Evolutionary conservation across 2,797 vertebrate species (phyloP).

Genomic region (Tapera naevia): DNA sequence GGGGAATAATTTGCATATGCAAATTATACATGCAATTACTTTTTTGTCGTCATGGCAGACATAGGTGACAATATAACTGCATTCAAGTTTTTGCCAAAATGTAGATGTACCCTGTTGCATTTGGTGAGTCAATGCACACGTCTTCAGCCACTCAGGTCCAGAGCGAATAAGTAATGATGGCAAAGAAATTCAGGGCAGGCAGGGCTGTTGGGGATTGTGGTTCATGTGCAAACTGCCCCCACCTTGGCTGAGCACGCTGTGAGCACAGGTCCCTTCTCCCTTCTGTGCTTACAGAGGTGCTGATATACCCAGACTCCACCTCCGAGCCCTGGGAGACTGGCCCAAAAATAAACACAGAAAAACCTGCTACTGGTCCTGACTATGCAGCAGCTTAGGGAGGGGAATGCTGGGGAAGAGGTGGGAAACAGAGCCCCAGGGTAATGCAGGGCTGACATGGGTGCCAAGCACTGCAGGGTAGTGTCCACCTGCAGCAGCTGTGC

Average conservation of each 20-base stretch:
- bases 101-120: neutral
- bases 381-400: neutral
- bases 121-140: neutral
- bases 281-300: neutral
- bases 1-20: conserved; percentile 27
- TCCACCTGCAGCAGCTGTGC: neutral
- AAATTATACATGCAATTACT: conserved; percentile 44
- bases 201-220: neutral
- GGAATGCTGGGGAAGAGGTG: neutral
- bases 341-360: neutral
- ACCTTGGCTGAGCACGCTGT: neutral
- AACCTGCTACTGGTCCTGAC: neutral
- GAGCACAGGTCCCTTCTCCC: neutral
- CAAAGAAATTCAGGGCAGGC: neutral
- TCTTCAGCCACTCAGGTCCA: neutral
- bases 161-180: neutral
- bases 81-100: conserved; percentile 51
- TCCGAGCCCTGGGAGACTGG: neutral
- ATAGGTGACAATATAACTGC: conserved; percentile 23
- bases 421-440: neutral
- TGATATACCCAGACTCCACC: neutral
- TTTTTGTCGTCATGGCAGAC: conserved; percentile 37
- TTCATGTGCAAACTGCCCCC: neutral
- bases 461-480: accelerated
- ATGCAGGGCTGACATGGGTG: neutral